Conservation (phyloP, 2,113 vertebrate species). For the Asarcornis scutulata region DNA sequence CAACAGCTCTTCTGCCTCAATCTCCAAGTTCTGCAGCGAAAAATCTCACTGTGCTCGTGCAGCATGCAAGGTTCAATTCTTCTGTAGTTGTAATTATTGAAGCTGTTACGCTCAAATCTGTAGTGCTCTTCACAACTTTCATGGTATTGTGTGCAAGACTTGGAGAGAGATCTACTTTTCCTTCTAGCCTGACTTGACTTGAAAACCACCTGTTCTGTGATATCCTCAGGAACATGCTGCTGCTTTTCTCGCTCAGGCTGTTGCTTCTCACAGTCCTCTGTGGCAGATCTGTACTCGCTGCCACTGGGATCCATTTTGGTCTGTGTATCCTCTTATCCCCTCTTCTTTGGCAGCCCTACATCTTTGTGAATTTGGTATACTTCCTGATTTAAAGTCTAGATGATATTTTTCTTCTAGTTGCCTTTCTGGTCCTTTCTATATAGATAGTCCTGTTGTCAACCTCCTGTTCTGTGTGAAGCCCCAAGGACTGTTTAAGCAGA, state of each 20-base stretch:
- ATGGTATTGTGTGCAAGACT: neutral
- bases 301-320: neutral
- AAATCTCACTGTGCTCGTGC: neutral
- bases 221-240: fast-evolving
- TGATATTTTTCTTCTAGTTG: neutral
- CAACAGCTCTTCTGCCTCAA: neutral
- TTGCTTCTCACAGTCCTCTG: neutral
- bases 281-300: neutral
- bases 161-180: neutral
- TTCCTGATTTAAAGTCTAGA: neutral
- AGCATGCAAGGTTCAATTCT: neutral
- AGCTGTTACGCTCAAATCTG: neutral
- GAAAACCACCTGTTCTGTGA: neutral
- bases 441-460: neutral
- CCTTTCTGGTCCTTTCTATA: neutral
- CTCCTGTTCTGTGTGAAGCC: neutral
- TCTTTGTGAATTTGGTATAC: fast-evolving
- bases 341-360: neutral
- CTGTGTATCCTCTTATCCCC: neutral
- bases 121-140: neutral
- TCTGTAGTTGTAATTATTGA: neutral
- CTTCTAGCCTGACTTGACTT: neutral
- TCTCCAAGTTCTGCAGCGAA: neutral
- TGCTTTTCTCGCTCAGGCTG: neutral
- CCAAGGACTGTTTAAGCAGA: neutral